phyloP scores from a whole-genome alignment of 2,113 vertebrate genomes.

The Camelus dromedarius region DNA sequence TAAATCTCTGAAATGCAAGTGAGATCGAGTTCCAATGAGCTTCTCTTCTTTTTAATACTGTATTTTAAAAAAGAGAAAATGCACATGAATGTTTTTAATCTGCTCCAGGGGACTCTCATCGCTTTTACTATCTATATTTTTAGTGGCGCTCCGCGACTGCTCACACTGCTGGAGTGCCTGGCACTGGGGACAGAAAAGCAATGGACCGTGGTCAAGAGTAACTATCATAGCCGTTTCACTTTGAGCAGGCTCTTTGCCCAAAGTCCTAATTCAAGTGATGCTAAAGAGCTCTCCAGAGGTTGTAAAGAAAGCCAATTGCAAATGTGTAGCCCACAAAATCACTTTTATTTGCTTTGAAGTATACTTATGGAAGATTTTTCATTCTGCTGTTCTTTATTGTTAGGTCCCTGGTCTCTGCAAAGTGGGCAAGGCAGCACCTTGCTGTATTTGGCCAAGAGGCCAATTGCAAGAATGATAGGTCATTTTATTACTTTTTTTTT shows the following conservation, averaged over 20 bases:
- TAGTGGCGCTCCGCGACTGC: constrained; percentile 29
- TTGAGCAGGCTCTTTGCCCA: constrained; percentile 74
- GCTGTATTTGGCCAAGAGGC: constrained; percentile 3
- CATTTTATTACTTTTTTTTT: constrained; percentile 8
- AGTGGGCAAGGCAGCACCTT: neutral
- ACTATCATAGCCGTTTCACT: constrained; percentile 64
- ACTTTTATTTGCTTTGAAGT: constrained; percentile 71
- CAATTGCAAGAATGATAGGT: constrained; percentile 20
- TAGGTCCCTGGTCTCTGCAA: neutral
- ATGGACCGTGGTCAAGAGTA: constrained; percentile 69
- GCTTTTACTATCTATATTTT: constrained; percentile 71
- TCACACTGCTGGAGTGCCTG: constrained; percentile 58
- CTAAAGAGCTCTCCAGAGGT: constrained; percentile 71
- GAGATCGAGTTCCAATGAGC: neutral
- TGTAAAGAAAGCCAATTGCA: constrained; percentile 66
- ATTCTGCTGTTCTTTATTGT: constrained; percentile 55
- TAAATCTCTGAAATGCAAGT: neutral
- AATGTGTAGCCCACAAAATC: constrained; percentile 58
- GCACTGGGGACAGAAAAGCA: constrained; percentile 66
- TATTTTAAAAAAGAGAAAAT: constrained; percentile 52
- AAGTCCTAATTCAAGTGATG: constrained; percentile 77
- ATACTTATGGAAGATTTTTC: constrained; percentile 57
- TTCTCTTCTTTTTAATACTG: constrained; percentile 12
- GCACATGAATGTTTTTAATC: neutral
- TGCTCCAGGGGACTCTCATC: constrained; percentile 19